Evolutionary conservation across 2,888 invertebrate species (phyloP).

Genomic region (Acanthosepion esculentum): DNA sequence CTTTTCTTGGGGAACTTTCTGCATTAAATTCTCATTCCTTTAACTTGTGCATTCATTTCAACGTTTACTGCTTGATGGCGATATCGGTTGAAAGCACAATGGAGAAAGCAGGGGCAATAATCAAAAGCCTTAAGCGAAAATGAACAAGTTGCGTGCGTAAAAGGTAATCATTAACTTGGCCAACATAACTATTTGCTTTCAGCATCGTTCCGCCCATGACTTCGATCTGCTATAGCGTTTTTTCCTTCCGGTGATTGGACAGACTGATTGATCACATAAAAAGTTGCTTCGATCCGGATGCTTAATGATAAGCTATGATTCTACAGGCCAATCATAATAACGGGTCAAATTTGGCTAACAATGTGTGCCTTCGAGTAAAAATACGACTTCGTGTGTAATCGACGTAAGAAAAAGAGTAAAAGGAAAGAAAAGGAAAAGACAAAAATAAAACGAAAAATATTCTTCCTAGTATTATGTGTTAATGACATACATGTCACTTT

Average conservation of each 20-base stretch:
- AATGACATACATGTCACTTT: no score
- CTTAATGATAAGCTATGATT: neutral
- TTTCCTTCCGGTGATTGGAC: slow-evolving; percentile 13
- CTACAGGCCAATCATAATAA: neutral
- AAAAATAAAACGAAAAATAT: no score
- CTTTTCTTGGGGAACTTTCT: neutral
- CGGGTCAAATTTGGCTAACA: neutral
- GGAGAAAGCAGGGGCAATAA: neutral
- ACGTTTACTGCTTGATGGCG: neutral
- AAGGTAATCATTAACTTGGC: neutral
- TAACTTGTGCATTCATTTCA: neutral
- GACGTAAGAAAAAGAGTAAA: no score
- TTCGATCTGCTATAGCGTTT: neutral
- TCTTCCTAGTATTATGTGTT: no score
- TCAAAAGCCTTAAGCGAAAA: neutral
- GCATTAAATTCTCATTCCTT: neutral
- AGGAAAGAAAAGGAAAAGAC: no score
- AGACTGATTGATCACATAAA: neutral
- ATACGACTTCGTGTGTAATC: no score
- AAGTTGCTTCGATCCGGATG: neutral
- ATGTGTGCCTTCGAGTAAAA: neutral
- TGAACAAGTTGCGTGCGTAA: neutral
- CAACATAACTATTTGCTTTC: slow-evolving; percentile 33
- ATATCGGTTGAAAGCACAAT: neutral
- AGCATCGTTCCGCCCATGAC: neutral